These are phyloP conservation scores for Lepeophtheirus nordmannii DNA, from an alignment of 2,888 invertebrate genomes.

Conservation along the genomic window DNA sequence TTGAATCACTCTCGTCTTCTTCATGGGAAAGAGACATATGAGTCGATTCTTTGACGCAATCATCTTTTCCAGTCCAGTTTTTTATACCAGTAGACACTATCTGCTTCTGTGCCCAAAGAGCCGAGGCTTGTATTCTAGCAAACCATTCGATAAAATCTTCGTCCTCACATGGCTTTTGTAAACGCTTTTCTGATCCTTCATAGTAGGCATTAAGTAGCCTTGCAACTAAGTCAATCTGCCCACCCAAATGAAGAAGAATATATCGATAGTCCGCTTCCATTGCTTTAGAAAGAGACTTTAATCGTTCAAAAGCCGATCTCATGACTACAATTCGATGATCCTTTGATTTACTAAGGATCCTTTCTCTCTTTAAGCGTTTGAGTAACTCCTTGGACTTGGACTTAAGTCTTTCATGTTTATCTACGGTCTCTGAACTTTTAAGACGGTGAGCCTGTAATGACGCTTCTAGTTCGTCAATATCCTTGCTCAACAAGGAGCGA, in stretches of 20 bases:
- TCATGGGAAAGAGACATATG: neutral
- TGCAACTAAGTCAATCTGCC: neutral
- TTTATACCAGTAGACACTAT: neutral
- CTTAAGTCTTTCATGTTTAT: neutral
- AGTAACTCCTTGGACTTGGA: neutral
- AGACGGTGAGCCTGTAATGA: neutral
- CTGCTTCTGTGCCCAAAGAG: neutral
- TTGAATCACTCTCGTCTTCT: neutral
- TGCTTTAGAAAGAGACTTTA: neutral
- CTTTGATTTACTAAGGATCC: neutral
- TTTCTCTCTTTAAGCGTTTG: neutral
- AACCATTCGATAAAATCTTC: constrained; percentile 1
- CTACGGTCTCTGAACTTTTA: neutral
- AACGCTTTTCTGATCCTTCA: neutral
- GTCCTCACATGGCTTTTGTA: neutral
- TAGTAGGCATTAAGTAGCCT: neutral
- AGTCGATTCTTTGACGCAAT: neutral
- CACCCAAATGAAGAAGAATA: neutral
- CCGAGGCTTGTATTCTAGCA: neutral
- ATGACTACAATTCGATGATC: neutral
- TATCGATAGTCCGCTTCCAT: constrained; percentile 3
- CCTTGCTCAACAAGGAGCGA: neutral
- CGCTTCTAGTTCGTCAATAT: neutral
- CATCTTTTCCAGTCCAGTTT: neutral
- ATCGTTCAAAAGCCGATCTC: neutral